Percentiles rank a stretch among this genome's conserved stretches.
Evolutionary conservation across 2,888 invertebrate species (phyloP).

Genomic region (Caradrina clavipalpis): DNA sequence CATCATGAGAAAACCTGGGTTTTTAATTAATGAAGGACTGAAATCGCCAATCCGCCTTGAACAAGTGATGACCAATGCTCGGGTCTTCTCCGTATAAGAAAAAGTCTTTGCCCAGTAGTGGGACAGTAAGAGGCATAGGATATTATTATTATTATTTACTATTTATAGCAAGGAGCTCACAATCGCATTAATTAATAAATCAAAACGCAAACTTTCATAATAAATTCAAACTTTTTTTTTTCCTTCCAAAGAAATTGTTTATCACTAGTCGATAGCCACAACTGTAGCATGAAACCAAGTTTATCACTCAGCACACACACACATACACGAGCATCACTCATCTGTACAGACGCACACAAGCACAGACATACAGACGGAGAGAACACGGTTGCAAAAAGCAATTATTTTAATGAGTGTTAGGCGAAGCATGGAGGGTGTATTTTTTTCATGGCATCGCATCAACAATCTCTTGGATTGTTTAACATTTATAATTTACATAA

Average conservation of each 20-base stretch:
- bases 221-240: conserved; percentile 25
- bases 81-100: no score
- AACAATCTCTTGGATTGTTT: conserved; percentile 86
- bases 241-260: conserved; percentile 38
- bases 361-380: conserved; percentile 66
- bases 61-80: no score
- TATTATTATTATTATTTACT: no score
- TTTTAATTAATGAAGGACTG: no score
- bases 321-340: conserved; percentile 11
- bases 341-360: conserved; percentile 39
- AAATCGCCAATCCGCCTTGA: no score
- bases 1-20: no score
- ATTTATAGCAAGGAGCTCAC: no score
- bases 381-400: conserved; percentile 77
- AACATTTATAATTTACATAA: conserved; percentile 89
- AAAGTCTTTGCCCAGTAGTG: no score
- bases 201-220: conserved; percentile 15
- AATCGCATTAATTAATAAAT: conserved; percentile 6
- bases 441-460: conserved; percentile 82
- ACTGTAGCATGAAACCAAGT: conserved; percentile 56
- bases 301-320: conserved; percentile 45
- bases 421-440: conserved; percentile 82
- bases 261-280: conserved; percentile 41
- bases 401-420: conserved; percentile 85
- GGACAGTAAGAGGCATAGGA: no score